Conservation (phyloP, 1,140 invertebrate species). For the Magallana angulata region DNA sequence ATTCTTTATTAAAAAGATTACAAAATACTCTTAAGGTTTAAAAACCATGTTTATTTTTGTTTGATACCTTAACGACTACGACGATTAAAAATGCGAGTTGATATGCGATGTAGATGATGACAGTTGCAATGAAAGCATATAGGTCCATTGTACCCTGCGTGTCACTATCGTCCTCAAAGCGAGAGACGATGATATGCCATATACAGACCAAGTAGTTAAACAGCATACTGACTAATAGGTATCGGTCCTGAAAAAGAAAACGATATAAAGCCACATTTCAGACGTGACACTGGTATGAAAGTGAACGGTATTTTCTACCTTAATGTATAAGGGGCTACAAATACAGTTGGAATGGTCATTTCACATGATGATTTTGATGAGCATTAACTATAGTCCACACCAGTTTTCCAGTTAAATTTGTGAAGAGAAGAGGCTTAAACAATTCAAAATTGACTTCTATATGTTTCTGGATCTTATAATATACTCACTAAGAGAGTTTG, state of each 20-base stretch:
- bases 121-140: constrained; percentile 66
- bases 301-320: no score
- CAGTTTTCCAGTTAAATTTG: no score
- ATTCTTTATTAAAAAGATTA: no score
- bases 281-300: no score
- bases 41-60: background rate
- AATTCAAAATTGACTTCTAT: no score
- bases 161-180: constrained; percentile 43
- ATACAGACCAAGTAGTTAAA: constrained; percentile 69
- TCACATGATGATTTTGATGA: no score
- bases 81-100: constrained; percentile 63
- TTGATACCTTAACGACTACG: constrained; percentile 64
- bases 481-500: constrained; percentile 73
- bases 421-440: no score
- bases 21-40: no score
- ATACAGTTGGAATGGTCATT: no score
- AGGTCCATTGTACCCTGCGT: constrained; percentile 55
- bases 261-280: background rate
- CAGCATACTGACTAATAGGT: constrained; percentile 67
- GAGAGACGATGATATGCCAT: constrained; percentile 70
- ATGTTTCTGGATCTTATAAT: background rate
- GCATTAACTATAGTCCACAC: no score
- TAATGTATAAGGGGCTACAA: no score
- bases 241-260: constrained; percentile 68
- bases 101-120: constrained; percentile 61